Base-by-base conservation (phyloP, 2,888 invertebrate species). In the Fragum sueziense region DNA sequence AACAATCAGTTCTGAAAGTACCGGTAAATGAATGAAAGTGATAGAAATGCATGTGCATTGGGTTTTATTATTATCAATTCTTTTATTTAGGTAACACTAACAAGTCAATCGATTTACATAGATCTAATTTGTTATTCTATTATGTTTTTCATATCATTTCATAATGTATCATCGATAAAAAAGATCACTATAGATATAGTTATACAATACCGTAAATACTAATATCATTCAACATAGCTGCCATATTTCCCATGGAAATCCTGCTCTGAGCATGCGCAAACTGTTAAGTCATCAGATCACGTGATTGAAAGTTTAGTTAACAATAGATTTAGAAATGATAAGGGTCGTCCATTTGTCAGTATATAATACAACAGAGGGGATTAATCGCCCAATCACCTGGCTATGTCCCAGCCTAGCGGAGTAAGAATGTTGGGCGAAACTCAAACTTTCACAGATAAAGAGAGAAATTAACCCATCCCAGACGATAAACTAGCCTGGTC, bases 361-460 rank as follows among this genome's bases (percentile, higher is more conserved):
- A 65, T 65, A 41, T 65, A 65, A 65, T 34, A 65, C 65, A 65
- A 65, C 11, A 22, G 41, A 52, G 7, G 54, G 54, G 51, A 54
- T 70, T 70, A 70, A 70, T 70, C 70, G 33, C n/a, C 37, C 31
- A 31, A 54, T 67, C 78, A 79, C 57, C 70, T 81, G 72, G 61
- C 57, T n/a, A 25, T 6, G 70, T 78, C 81, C 78, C 78, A 79
- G 69, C 82, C 82, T 73, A 82, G 82, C 41, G 67, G 67, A 73
- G 29, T 41, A 65, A 76, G 31, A 41, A 80, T 80, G 73, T 76
- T 51, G 76, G 80, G 76, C 76, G 80, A 65, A 41, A 4, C 37
- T 33, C n/a, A 47, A 47, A 47, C 47, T 20, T 4, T 14, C 20
- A 47, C 14, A 47, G 47, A 47, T 47, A 47, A 47, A 20, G 47